A percentile compares a stretch with the other conserved stretches of the same genome.
Evolutionary conservation across 2,797 vertebrate genomes (phyloP).

Genomic region (Adrianichthys oophorus): DNA sequence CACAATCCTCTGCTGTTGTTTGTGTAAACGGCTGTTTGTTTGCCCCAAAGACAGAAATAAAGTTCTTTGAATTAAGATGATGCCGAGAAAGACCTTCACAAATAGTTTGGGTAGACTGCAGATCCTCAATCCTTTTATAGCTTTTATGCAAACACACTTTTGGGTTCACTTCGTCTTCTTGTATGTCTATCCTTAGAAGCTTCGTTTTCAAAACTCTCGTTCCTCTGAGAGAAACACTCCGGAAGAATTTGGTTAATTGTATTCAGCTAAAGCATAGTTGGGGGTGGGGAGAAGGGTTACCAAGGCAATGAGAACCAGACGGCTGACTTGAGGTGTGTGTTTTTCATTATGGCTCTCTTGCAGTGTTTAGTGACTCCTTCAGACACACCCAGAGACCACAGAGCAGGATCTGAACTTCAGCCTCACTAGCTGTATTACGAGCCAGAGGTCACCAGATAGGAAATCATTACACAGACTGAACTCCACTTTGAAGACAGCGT

Average conservation of each 20-base stretch:
- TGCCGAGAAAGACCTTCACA: too few relatives aligned
- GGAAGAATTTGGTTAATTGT: conserved; percentile 48
- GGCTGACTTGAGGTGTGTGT: conserved; percentile 21
- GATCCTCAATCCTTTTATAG: too few relatives aligned
- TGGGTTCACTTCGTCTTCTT: too few relatives aligned
- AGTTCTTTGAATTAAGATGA: too few relatives aligned
- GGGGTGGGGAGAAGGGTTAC: conserved; percentile 25
- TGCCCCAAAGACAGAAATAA: conserved; percentile 4
- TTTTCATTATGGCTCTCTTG: conserved; percentile 22
- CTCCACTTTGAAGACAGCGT: not conserved
- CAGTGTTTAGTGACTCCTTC: conserved; percentile 2
- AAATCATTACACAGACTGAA: conserved; percentile 61
- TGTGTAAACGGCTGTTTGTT: too few relatives aligned
- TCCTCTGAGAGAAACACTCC: conserved; percentile 31
- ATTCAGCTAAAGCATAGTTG: conserved; percentile 29
- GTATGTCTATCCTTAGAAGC: too few relatives aligned
- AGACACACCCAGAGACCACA: conserved; percentile 44
- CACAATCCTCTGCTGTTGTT: not conserved
- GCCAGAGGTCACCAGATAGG: conserved; percentile 33
- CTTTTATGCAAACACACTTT: not conserved
- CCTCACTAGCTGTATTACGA: conserved; percentile 15
- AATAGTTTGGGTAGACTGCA: too few relatives aligned
- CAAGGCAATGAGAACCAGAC: conserved; percentile 58
- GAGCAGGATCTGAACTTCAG: conserved; percentile 49
- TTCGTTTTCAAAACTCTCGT: too few relatives aligned